Evolutionary conservation across 2,113 vertebrate genomes (phyloP).

Genomic region (Lagopus leucura): DNA sequence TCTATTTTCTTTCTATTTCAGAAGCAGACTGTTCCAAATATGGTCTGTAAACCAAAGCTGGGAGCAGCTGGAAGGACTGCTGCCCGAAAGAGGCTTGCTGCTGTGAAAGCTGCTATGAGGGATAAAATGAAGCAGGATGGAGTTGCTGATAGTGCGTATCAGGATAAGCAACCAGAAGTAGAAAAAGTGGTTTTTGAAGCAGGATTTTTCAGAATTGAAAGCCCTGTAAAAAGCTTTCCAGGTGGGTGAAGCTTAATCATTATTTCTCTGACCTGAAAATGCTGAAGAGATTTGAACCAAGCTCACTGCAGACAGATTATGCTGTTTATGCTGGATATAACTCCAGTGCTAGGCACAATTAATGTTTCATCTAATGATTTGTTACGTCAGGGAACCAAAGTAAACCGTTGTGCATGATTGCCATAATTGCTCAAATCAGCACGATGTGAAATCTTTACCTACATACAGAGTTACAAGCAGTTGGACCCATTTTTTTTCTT

Average conservation of each 20-base stretch:
- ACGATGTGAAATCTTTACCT: not conserved
- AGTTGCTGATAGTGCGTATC: not conserved
- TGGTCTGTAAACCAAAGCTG: constrained; percentile 65
- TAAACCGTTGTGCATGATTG: not conserved
- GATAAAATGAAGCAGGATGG: constrained; percentile 52
- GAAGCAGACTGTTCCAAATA: constrained; percentile 76
- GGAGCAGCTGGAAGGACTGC: constrained; percentile 72
- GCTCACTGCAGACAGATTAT: not conserved
- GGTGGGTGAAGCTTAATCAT: constrained; percentile 68
- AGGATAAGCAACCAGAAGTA: not conserved
- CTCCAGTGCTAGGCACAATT: not conserved
- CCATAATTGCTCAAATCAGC: not conserved
- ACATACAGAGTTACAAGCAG: not conserved
- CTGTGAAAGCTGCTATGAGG: constrained; percentile 89
- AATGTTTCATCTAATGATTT: not conserved
- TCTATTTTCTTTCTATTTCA: constrained; percentile 63
- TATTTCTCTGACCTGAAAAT: not conserved
- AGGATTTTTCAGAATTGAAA: constrained; percentile 91
- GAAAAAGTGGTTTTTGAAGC: constrained; percentile 86
- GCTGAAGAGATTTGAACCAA: not conserved
- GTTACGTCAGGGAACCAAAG: not conserved
- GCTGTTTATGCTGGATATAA: not conserved
- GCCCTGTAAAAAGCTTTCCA: constrained; percentile 83
- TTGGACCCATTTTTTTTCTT: not conserved
- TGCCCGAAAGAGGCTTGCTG: constrained; percentile 85